Evolutionary conservation across 2,888 invertebrate genomes (phyloP).

Genomic region (Magallana nippona): DNA sequence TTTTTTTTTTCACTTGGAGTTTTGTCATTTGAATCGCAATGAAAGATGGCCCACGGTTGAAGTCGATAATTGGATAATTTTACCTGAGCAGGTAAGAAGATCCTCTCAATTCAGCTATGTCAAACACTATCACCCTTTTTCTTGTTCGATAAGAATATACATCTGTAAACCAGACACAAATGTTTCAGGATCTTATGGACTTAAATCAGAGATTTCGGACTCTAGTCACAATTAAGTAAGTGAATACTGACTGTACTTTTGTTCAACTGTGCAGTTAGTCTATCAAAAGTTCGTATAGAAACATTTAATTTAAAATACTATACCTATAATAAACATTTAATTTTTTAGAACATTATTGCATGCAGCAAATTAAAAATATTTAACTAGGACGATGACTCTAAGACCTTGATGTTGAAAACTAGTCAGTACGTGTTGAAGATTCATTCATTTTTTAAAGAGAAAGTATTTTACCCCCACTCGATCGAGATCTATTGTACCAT

Average conservation of each 20-base stretch:
- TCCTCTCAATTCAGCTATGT: constrained; percentile 11
- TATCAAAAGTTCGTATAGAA: too few relatives aligned
- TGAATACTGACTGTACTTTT: too few relatives aligned
- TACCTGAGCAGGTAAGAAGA: constrained; percentile 24
- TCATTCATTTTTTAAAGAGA: background rate
- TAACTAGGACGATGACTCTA: too few relatives aligned
- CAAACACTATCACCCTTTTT: constrained; percentile 8
- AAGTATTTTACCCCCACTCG: too few relatives aligned
- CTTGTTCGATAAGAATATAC: background rate
- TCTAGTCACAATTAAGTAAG: background rate
- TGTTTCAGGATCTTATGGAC: background rate
- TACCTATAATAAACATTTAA: too few relatives aligned
- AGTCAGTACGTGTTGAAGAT: background rate
- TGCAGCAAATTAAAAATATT: too few relatives aligned
- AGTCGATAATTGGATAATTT: constrained; percentile 35
- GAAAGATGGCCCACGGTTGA: background rate
- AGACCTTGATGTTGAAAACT: too few relatives aligned
- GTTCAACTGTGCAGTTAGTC: too few relatives aligned
- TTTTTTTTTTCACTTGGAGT: background rate
- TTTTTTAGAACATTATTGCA: too few relatives aligned
- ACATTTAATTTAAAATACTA: too few relatives aligned
- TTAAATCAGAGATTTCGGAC: background rate
- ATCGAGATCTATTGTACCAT: too few relatives aligned
- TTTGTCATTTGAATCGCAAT: constrained; percentile 9
- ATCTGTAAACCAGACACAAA: background rate